Evolutionary conservation across 2,113 vertebrate genomes (phyloP).

Genomic region (Atherinomorus stipes): DNA sequence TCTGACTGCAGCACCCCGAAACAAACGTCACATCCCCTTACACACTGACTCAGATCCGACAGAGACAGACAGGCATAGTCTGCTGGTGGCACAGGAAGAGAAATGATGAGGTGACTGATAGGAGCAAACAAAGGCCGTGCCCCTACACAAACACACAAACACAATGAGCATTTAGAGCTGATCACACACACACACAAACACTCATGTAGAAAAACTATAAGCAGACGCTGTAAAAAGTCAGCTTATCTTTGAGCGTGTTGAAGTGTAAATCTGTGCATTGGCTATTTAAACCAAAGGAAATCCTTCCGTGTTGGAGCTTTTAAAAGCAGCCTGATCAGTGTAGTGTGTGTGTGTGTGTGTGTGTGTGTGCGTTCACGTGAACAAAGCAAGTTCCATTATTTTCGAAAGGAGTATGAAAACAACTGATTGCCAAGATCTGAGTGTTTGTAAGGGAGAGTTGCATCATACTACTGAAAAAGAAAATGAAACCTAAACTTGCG

Average conservation of each 20-base stretch:
- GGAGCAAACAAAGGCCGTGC: conserved; percentile 69
- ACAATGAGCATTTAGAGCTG: conserved; percentile 75
- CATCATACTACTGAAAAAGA: conserved; percentile 41
- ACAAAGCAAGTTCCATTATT: conserved; percentile 8
- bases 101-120: conserved; percentile 52
- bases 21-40: background rate
- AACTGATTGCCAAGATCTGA: conserved; percentile 18
- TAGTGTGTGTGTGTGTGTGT: conserved; percentile 13
- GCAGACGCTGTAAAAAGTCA: conserved; percentile 18
- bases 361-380: background rate
- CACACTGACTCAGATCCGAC: background rate
- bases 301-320: conserved; percentile 51
- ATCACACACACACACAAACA: conserved; percentile 22
- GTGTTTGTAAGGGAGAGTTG: conserved; percentile 4
- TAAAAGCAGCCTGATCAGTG: background rate
- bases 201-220: conserved; percentile 10
- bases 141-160: conserved; percentile 73
- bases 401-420: conserved; percentile 47
- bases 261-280: conserved; percentile 47
- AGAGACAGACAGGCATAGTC: background rate
- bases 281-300: conserved; percentile 44
- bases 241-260: conserved; percentile 57
- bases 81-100: conserved; percentile 50
- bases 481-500: conserved; percentile 59
- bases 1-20: background rate